A percentile compares a stretch with the other conserved stretches of the same genome.
Evolutionary conservation across 2,113 vertebrate genomes (phyloP).

Genomic region (Uria lomvia): DNA sequence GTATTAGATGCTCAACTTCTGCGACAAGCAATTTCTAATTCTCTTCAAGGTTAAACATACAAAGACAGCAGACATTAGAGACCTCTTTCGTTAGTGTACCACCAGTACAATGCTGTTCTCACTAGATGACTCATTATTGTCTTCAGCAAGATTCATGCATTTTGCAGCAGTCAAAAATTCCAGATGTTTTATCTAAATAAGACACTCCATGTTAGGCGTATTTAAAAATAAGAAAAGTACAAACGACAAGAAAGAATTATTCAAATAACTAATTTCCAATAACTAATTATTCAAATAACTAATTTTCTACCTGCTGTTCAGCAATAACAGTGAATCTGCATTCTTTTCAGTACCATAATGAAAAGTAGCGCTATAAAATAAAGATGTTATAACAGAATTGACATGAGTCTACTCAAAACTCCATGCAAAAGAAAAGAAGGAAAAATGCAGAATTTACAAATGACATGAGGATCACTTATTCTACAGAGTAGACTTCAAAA

Average conservation of each 20-base stretch:
- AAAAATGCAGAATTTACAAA: not conserved
- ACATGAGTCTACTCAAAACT: not conserved
- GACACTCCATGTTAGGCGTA: not conserved
- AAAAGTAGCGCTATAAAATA: conserved; percentile 9
- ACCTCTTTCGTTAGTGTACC: conserved; percentile 16
- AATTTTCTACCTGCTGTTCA: not conserved
- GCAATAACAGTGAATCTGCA: not conserved
- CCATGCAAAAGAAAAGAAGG: not conserved
- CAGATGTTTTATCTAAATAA: conserved; percentile 3
- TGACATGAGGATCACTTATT: not conserved
- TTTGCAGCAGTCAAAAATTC: conserved; percentile 45
- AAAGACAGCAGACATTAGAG: conserved; percentile 49
- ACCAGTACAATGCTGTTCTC: conserved; percentile 14
- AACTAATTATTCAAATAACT: not conserved
- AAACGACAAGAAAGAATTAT: not conserved
- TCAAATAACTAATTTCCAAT: not conserved
- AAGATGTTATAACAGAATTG: not conserved
- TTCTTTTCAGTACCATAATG: not conserved
- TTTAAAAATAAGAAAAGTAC: conserved; percentile 44
- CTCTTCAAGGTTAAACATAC: conserved; percentile 64
- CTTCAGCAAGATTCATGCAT: conserved; percentile 23
- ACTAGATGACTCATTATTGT: conserved; percentile 43
- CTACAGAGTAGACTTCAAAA: not conserved
- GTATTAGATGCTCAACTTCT: conserved; percentile 66
- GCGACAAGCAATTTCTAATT: conserved; percentile 58